These are phyloP conservation scores for Urosaurus nigricauda DNA, from an alignment of 2,797 vertebrate genomes.

Conservation along the genomic window DNA sequence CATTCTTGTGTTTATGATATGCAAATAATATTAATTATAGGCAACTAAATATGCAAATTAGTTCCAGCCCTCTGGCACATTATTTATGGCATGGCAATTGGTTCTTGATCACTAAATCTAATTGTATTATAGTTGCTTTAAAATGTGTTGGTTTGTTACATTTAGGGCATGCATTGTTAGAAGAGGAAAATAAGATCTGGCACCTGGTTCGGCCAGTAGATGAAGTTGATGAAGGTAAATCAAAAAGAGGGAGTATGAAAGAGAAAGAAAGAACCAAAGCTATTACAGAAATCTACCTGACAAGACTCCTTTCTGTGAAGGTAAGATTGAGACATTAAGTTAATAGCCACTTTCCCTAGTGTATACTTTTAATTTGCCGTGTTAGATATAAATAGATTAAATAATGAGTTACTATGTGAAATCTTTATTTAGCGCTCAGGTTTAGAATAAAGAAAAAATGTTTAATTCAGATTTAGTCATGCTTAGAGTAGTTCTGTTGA, in stretches of 20 bases:
- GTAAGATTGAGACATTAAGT: constrained; percentile 73
- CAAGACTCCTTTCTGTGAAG: constrained; percentile 97
- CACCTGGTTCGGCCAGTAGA: constrained; percentile 93
- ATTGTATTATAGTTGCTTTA: constrained; percentile 39
- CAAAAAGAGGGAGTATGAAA: constrained; percentile 95
- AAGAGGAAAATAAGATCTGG: constrained; percentile 96
- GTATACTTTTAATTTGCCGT: constrained; percentile 5
- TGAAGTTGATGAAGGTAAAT: constrained; percentile 96
- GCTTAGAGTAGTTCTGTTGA: not conserved
- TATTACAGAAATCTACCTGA: constrained; percentile 99
- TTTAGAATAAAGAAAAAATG: constrained; percentile 11
- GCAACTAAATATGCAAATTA: constrained; percentile 27
- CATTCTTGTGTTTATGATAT: constrained; percentile 8
- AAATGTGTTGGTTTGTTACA: constrained; percentile 30
- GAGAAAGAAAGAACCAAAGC: constrained; percentile 99
- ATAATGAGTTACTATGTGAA: constrained; percentile 16
- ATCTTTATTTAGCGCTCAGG: accelerated
- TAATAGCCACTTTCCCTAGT: not conserved
- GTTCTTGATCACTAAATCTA: not conserved
- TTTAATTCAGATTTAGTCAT: not conserved
- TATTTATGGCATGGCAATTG: constrained; percentile 13
- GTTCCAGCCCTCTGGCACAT: not conserved
- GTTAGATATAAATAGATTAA: constrained; percentile 29
- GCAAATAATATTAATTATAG: constrained; percentile 29
- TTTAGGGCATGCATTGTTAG: constrained; percentile 90